Conservation (phyloP, 2,113 vertebrate species). For the Seriola dumerili region DNA sequence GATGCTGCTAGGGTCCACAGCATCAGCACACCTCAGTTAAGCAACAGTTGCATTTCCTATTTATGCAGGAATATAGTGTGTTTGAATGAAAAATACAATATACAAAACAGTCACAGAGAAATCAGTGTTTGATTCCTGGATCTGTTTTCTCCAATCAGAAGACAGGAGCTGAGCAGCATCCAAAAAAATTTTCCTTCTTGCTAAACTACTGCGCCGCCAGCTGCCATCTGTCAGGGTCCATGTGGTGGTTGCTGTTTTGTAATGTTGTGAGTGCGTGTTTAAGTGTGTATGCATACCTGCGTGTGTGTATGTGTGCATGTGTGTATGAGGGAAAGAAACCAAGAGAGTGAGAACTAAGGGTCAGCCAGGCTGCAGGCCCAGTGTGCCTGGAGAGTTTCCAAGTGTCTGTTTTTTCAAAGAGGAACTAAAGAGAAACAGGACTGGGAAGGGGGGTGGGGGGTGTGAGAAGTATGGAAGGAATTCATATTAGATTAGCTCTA, state of each 20-base stretch:
- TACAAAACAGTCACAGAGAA: not conserved
- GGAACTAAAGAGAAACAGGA: slow-evolving; percentile 68
- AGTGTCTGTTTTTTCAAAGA: slow-evolving; percentile 61
- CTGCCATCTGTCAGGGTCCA: slow-evolving; percentile 68
- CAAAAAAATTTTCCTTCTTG: slow-evolving; percentile 36
- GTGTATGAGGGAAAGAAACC: slow-evolving; percentile 40
- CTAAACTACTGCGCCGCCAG: slow-evolving; percentile 45
- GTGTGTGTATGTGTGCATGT: slow-evolving; percentile 5
- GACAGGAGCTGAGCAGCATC: slow-evolving; percentile 28
- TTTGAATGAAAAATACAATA: slow-evolving; percentile 21
- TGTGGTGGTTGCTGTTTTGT: slow-evolving; percentile 59
- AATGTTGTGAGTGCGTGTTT: slow-evolving; percentile 47
- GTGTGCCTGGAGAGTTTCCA: slow-evolving; percentile 75
- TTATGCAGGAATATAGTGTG: not conserved
- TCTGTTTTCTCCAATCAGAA: slow-evolving; percentile 22
- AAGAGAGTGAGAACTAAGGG: slow-evolving; percentile 63
- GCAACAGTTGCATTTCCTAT: not conserved
- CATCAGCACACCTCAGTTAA: not conserved
- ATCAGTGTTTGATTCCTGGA: slow-evolving; percentile 10
- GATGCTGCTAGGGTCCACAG: not conserved
- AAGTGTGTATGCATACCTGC: slow-evolving; percentile 46
- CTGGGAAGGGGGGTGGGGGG: slow-evolving; percentile 14
- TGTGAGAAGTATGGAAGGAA: slow-evolving; percentile 67
- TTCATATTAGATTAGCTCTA: slow-evolving; percentile 62
- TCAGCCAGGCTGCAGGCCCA: slow-evolving; percentile 75